Percentiles rank a stretch among this genome's conserved stretches.
Evolutionary conservation across 2,888 invertebrate species (phyloP).

Genomic region (Melipona bicolor): DNA sequence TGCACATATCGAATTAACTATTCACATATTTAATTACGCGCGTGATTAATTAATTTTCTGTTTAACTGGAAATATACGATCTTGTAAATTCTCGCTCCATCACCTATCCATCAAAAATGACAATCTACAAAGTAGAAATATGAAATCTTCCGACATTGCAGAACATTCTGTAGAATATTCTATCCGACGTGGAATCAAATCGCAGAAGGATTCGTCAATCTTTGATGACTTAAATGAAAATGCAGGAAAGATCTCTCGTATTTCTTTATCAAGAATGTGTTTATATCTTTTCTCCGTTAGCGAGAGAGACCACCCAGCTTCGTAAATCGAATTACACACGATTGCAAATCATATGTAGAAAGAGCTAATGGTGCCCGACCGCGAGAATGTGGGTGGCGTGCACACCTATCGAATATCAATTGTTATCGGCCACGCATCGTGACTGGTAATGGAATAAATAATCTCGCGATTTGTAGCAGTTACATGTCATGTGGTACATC

Average conservation of each 20-base stretch:
- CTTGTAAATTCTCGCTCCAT: background rate
- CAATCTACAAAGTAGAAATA: no score
- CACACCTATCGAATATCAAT: constrained; percentile 53
- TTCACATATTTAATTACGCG: no score
- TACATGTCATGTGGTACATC: background rate
- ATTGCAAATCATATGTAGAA: constrained; percentile 47
- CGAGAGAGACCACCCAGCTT: constrained; percentile 58
- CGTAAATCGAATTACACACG: constrained; percentile 42
- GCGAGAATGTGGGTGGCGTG: constrained; percentile 24
- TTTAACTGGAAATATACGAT: background rate
- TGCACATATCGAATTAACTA: no score
- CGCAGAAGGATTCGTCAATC: background rate
- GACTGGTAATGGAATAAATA: constrained; percentile 35
- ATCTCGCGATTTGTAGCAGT: constrained; percentile 8
- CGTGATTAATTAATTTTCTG: no score
- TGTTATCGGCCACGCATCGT: constrained; percentile 8
- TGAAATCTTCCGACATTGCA: background rate
- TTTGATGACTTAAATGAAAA: background rate
- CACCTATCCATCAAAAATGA: no score
- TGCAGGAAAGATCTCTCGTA: background rate
- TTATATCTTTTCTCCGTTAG: no score
- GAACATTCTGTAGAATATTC: no score
- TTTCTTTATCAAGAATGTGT: background rate
- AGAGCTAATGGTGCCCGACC: constrained; percentile 27
- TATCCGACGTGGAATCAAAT: background rate